A percentile compares a stretch with the other conserved stretches of the same genome.
phyloP scores from a whole-genome alignment of 2,797 vertebrate species.

The Amblyraja radiata region DNA sequence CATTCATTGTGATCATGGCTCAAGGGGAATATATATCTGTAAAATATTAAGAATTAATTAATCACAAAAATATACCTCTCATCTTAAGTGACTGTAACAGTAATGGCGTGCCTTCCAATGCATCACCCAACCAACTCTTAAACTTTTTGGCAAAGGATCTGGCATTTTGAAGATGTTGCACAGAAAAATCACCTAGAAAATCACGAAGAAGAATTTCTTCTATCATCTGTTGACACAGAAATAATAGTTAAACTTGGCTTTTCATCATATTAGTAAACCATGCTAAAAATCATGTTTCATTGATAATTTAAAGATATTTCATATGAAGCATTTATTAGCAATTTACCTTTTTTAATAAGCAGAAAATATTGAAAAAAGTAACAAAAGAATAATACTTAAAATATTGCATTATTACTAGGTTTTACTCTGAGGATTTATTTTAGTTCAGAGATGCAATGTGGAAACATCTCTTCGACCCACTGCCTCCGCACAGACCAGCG shows the following conservation, averaged over 20 bases:
- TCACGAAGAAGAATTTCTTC: constrained; percentile 52
- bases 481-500: too few species aligned
- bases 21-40: neutral
- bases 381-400: neutral
- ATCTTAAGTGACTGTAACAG: constrained; percentile 48
- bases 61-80: constrained; percentile 45
- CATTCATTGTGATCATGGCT: too few species aligned
- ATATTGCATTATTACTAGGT: neutral
- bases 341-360: too few species aligned
- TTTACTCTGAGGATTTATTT: neutral
- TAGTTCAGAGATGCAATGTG: too few species aligned
- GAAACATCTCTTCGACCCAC: too few species aligned
- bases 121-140: constrained; percentile 50
- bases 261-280: neutral
- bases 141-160: constrained; percentile 53
- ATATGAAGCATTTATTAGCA: neutral
- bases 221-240: constrained; percentile 47
- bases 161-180: constrained; percentile 50
- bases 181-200: constrained; percentile 53
- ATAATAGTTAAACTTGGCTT: neutral
- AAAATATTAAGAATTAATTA: neutral
- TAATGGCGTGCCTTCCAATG: constrained; percentile 49
- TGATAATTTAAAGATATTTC: neutral
- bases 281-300: neutral
- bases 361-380: neutral